Conservation (phyloP, 1,140 invertebrate species). For the Brachionus plicatilis region DNA sequence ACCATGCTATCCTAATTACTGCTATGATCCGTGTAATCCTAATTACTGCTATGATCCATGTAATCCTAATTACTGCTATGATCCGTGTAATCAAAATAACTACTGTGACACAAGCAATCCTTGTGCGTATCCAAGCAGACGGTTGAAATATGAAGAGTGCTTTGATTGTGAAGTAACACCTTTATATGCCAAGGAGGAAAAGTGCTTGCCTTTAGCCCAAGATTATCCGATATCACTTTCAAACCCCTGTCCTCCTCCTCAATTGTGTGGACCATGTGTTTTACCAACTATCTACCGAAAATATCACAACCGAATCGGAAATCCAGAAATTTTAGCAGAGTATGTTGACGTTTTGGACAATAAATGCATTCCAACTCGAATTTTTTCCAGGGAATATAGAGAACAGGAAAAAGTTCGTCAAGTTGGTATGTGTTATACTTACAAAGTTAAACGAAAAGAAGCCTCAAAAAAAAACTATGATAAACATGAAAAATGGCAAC, state of each 20-base stretch:
- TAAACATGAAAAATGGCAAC: not conserved
- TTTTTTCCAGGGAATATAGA: not conserved
- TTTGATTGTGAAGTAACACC: not conserved
- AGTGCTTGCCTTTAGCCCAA: not conserved
- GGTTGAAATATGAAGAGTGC: not conserved
- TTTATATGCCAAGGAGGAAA: not conserved
- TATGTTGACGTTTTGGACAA: conserved; percentile 5
- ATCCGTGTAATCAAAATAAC: not conserved
- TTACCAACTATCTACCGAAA: not conserved
- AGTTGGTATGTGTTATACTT: not conserved
- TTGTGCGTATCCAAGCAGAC: not conserved
- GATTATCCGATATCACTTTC: not conserved
- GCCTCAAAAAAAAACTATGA: not conserved
- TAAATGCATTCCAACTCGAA: not conserved
- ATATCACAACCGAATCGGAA: not conserved
- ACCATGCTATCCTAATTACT: not conserved
- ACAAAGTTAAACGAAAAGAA: not conserved
- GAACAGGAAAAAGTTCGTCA: not conserved
- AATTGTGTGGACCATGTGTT: not conserved
- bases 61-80: not conserved
- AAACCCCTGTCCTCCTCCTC: not conserved
- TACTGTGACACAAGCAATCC: not conserved
- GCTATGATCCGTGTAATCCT: not conserved
- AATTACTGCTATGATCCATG: not conserved
- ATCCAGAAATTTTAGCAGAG: not conserved